Evolutionary conservation across 2,797 vertebrate species (phyloP), one percentile per base, ranked within the genome.

Genomic region (Peromyscus nudipes): DNA sequence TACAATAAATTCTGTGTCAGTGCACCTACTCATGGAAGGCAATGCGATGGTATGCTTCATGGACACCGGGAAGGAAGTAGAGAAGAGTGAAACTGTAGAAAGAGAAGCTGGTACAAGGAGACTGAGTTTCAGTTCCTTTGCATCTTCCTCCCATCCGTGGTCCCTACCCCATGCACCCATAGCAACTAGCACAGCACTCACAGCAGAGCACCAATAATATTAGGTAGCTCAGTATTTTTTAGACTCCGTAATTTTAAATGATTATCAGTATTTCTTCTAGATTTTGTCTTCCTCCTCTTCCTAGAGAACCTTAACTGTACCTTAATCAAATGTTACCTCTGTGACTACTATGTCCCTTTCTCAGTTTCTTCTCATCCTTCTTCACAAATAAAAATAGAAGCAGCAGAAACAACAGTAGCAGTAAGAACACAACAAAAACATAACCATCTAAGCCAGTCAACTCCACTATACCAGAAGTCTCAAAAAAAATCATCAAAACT

Each of bases 371-470:
- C 62, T 89, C 86, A 43, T 86, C 55, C 29, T 75, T 43, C 13
- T 60, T 43, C 57, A 85, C 71, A 84, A 85, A 64, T 25, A 9
- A 69, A 79, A 71, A 95, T 27, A 40, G 6, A 37, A 82, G 65
- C n/a, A 90, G 43, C 17, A 31, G 23, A 21, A 84, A 52, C 81
- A 83, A 1, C 25, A 29, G 80, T 19, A 62, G 80, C 3, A 19
- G 10, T 16, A 46, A 0, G 27, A 84, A 43, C 60, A 34, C 19
- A 23, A 4, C 10, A 64, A 67, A 21, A 75, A 19, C 14, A 75
- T 65, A 75, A 16, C 12, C 79, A 86, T 29, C n/a, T 84, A 84
- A 92, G n/a, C 34, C 83, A 95, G 83, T 85, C 12, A 89, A 86
- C 43, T 14, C 57, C 40, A 31, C 64, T 4, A 25, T 96, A 80